Evolutionary conservation across 2,888 invertebrate genomes (phyloP).

Genomic region (Cartodere bifasciata): DNA sequence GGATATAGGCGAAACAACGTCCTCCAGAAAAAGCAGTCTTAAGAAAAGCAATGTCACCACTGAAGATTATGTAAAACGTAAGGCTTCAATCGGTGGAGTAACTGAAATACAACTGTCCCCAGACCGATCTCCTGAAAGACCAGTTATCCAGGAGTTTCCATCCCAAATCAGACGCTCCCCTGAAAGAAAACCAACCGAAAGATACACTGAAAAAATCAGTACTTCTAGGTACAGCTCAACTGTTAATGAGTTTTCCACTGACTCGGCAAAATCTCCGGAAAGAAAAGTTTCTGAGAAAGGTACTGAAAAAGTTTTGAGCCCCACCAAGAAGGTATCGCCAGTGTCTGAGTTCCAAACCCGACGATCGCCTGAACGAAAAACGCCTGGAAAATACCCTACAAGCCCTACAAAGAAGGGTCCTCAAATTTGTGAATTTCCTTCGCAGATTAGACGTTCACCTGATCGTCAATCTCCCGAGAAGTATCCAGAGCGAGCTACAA

Average conservation of each 20-base stretch:
- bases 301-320: conserved; percentile 8
- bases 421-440: conserved; percentile 16
- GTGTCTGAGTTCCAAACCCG: conserved; percentile 7
- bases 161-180: conserved; percentile 10
- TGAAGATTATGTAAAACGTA: no score
- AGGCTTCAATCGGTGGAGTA: no score
- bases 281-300: conserved; percentile 6
- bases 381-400: not conserved
- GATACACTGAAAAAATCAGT: conserved; percentile 2
- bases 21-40: conserved; percentile 5
- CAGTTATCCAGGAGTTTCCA: conserved; percentile 9
- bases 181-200: conserved; percentile 8
- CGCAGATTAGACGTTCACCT: conserved; percentile 13
- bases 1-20: conserved; percentile 9
- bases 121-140: no score
- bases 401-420: conserved; percentile 10
- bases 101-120: no score
- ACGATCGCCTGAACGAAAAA: conserved; percentile 12
- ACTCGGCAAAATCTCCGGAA: conserved; percentile 12
- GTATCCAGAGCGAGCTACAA: conserved; percentile 14
- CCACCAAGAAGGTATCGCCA: conserved; percentile 2
- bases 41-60: not conserved
- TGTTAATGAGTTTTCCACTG: conserved; percentile 1
- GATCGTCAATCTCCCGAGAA: conserved; percentile 12
- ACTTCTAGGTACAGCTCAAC: conserved; percentile 1